These are phyloP conservation scores for Tetranychus truncatus DNA, from an alignment of 2,888 invertebrate species.

Conservation along the genomic window DNA sequence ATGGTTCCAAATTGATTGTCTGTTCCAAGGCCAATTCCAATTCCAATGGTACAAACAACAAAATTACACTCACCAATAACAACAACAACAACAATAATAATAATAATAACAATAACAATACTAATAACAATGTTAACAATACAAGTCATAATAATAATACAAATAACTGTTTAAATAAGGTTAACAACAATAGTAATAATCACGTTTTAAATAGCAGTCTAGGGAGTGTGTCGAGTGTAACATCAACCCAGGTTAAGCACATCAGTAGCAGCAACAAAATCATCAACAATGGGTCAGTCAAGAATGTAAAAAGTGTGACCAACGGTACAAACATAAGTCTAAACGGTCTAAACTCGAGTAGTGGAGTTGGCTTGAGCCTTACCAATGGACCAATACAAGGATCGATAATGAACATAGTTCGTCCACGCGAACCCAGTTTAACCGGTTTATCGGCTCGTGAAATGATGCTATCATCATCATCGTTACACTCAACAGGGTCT, in stretches of 20 bases:
- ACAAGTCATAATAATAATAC: neutral
- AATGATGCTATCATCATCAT: neutral
- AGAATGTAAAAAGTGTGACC: neutral
- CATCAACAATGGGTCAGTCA: neutral
- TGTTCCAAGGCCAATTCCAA: neutral
- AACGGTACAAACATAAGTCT: neutral
- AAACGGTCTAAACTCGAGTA: neutral
- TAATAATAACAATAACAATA: neutral
- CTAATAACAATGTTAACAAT: conserved; percentile 6
- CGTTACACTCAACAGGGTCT: too few species aligned
- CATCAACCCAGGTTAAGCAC: too few species aligned
- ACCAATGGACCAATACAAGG: too few species aligned
- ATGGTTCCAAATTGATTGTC: neutral
- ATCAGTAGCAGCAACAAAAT: neutral
- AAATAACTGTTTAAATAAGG: neutral
- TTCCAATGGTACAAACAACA: neutral
- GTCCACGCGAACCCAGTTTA: too few species aligned
- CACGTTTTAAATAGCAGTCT: neutral
- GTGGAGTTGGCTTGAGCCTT: too few species aligned
- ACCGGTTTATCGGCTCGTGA: neutral
- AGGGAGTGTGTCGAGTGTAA: too few species aligned
- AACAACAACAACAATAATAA: neutral
- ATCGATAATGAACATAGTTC: too few species aligned
- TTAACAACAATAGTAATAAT: neutral
- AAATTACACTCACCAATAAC: neutral